Evolutionary conservation across 2,888 invertebrate species (phyloP).

Genomic region (Clostera curtula): DNA sequence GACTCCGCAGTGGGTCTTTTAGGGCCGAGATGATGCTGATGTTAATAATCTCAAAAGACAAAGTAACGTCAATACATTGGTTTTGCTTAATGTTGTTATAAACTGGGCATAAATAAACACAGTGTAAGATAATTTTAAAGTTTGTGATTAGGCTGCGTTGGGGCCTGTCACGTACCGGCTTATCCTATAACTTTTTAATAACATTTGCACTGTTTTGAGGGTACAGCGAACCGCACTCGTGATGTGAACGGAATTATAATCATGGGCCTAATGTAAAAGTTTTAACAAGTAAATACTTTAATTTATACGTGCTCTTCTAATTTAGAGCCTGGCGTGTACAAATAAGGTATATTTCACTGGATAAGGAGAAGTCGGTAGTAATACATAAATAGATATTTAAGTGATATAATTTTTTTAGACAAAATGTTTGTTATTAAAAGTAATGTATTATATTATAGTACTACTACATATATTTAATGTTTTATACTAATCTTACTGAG

Average conservation of each 20-base stretch:
- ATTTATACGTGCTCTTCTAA: slow-evolving; percentile 11
- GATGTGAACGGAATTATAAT: slow-evolving; percentile 55
- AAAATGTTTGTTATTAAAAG: no score
- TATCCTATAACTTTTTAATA: slow-evolving; percentile 72
- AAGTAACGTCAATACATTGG: no score
- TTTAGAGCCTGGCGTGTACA: no score
- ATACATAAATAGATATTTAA: neutral
- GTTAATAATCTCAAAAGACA: no score
- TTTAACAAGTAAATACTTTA: slow-evolving; percentile 38
- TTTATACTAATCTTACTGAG: no score
- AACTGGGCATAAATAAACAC: slow-evolving; percentile 22
- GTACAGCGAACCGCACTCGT: slow-evolving; percentile 52
- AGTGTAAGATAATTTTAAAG: slow-evolving; percentile 61
- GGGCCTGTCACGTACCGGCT: slow-evolving; percentile 50
- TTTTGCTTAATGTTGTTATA: no score
- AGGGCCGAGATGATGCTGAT: no score
- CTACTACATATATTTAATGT: neutral
- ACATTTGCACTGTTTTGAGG: slow-evolving; percentile 59
- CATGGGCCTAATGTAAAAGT: slow-evolving; percentile 46
- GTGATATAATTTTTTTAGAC: neutral
- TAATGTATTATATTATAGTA: no score
- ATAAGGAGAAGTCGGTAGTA: no score
- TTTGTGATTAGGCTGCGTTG: slow-evolving; percentile 54
- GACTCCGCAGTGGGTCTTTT: no score
- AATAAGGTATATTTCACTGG: no score